Conservation (phyloP, 2,797 vertebrate genomes). For the Falco cherrug region DNA sequence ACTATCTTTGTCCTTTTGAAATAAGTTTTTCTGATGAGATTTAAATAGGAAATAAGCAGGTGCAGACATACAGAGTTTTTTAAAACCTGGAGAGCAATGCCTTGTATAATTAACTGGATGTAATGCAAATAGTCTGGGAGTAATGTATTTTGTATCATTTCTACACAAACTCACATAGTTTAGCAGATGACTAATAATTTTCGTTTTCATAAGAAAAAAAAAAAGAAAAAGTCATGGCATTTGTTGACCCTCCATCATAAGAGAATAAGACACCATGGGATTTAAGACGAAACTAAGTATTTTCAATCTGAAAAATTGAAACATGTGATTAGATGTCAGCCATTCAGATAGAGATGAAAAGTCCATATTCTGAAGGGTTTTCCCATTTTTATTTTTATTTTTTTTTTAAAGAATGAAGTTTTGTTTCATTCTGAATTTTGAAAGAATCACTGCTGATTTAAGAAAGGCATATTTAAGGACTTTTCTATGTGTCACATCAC, state of each 20-base stretch:
- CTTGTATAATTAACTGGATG: neutral
- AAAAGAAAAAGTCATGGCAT: neutral
- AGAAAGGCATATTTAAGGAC: neutral
- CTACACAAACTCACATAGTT: neutral
- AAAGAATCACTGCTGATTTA: neutral
- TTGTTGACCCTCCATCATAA: neutral
- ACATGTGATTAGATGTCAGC: neutral
- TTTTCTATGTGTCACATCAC: neutral
- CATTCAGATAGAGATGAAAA: neutral
- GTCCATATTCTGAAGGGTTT: neutral
- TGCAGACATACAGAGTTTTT: neutral
- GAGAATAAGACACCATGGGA: neutral
- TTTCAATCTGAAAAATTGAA: neutral
- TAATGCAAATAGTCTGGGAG: neutral
- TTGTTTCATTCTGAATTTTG: neutral
- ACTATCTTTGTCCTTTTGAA: neutral
- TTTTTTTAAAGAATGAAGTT: neutral
- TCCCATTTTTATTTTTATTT: neutral
- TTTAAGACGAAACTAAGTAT: neutral
- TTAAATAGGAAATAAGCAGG: neutral
- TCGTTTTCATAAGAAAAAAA: neutral
- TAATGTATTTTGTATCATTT: neutral
- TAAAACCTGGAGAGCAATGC: accelerated
- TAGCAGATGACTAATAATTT: neutral
- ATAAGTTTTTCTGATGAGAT: neutral